Conservation (phyloP, 2,888 invertebrate genomes). For the Parascotia fuliginaria region DNA sequence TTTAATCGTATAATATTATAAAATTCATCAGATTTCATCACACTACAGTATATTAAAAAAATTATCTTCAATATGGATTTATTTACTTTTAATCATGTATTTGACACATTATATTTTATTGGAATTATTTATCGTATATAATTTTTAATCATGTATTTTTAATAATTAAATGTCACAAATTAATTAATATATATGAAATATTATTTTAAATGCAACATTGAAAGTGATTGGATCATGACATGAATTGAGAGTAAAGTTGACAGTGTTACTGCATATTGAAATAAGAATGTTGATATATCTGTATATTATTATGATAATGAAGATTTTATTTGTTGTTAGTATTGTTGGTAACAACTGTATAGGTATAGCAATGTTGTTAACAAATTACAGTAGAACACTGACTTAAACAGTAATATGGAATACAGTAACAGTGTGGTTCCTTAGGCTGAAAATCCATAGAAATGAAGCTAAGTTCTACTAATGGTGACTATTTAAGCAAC, state of each 20-base stretch:
- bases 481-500: too few species aligned
- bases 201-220: slow-evolving; percentile 45
- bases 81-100: slow-evolving; percentile 44
- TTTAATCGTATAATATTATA: slow-evolving; percentile 26
- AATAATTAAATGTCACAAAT: slow-evolving; percentile 62
- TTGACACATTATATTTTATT: slow-evolving; percentile 45
- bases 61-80: slow-evolving; percentile 28
- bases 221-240: slow-evolving; percentile 64
- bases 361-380: slow-evolving; percentile 42
- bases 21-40: slow-evolving; percentile 38
- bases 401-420: slow-evolving; percentile 24
- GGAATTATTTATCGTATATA: slow-evolving; percentile 49
- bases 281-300: slow-evolving; percentile 52
- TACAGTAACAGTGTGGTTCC: slow-evolving; percentile 17
- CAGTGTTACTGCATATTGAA: slow-evolving; percentile 48
- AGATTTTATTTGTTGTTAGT: slow-evolving; percentile 70
- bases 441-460: too few species aligned
- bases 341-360: slow-evolving; percentile 49
- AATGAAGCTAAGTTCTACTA: too few species aligned
- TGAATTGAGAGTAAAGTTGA: slow-evolving; percentile 57
- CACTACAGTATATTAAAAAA: slow-evolving; percentile 37
- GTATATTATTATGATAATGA: slow-evolving; percentile 53
- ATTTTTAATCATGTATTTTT: slow-evolving; percentile 59
- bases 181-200: slow-evolving; percentile 46
- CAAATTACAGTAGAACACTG: slow-evolving; percentile 27